A percentile compares a stretch with the other conserved stretches of the same genome.
Conservation (phyloP, 2,113 vertebrate genomes). For the Loxodonta africana region DNA sequence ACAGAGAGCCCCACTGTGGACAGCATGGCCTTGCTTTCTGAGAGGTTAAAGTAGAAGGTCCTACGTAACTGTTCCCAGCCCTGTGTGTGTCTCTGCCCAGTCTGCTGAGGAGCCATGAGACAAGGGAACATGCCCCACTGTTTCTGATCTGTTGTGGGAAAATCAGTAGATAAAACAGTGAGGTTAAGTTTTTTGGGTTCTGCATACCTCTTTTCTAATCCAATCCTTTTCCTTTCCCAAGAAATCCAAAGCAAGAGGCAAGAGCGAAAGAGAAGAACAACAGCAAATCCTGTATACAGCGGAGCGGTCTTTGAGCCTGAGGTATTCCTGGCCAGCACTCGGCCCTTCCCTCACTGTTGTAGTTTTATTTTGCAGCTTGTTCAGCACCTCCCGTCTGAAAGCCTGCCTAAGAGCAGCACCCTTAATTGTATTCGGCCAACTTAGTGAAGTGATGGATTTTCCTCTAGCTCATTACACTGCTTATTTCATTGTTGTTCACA, state of each 20-base stretch:
- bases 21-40: background rate
- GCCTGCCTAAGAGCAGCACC: background rate
- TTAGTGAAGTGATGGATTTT: background rate
- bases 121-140: background rate
- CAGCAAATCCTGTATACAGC: conserved; percentile 99
- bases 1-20: background rate
- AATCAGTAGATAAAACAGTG: conserved; percentile 3
- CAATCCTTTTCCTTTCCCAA: conserved; percentile 86
- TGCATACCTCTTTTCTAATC: conserved; percentile 76
- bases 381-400: background rate
- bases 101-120: background rate
- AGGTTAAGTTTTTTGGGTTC: conserved; percentile 45
- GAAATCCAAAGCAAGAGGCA: conserved; percentile 99
- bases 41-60: background rate
- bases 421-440: conserved; percentile 2
- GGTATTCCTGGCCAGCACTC: conserved; percentile 87
- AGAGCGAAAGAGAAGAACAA: conserved; percentile 98
- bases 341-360: conserved; percentile 8
- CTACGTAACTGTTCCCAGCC: background rate
- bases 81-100: background rate
- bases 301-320: conserved; percentile 98
- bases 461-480: conserved; percentile 19
- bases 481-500: conserved; percentile 39
- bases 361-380: accelerated
- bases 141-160: conserved; percentile 38